Base-by-base conservation (phyloP, 2,888 invertebrate species). In the Ormyrus rosae region DNA sequence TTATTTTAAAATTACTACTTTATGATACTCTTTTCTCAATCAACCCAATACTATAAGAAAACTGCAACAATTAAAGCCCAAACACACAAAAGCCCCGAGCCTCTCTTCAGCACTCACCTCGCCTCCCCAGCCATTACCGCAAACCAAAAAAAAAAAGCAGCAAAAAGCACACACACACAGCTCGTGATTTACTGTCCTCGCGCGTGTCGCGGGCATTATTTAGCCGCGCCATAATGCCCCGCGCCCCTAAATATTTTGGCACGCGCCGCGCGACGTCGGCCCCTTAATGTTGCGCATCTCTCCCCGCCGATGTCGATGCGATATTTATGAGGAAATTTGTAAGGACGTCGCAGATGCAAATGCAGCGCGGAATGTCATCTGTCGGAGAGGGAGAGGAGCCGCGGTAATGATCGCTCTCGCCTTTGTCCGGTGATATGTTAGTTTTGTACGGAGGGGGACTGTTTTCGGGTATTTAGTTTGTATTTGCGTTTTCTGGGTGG, bases 241-340 rank as follows among this genome's bases (percentile, higher is more conserved):
- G 51, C n/a, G 51, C 69, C 77, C 76, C 51, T 10, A 78, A 78
- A 81, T 81, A 74, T 78, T 81, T 81, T 81, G 81, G 74, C 74
- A 78, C 81, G 74, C 78, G 78, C 61, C 60, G 74, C 58, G 67
- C 64, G 56, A 8, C 56, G 19, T 1, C 13, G 2, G 55, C 13
- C 51, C 70, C 64, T 61, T 77, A 56, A 70, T 77, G 63, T 70
- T 10, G 34, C n/a, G 13, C 45, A 10, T 63, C 60, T 10, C 63
- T 34, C 60, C 5, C 6, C 46, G 11, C 58, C 73, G 69, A 73
- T 70, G 11, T 10, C 34, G 34, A 34, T 34, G 34, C 34, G 65
- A 68, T 80, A 76, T 80, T 80, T 80, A 80, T 72, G 72, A 13
- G 48, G 48, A 70, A 80, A 75, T 80, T 80, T 71, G 70, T 80